Base-by-base conservation (phyloP, 92 coral and sea anemone species). In the Epizoanthus scotinus region DNA sequence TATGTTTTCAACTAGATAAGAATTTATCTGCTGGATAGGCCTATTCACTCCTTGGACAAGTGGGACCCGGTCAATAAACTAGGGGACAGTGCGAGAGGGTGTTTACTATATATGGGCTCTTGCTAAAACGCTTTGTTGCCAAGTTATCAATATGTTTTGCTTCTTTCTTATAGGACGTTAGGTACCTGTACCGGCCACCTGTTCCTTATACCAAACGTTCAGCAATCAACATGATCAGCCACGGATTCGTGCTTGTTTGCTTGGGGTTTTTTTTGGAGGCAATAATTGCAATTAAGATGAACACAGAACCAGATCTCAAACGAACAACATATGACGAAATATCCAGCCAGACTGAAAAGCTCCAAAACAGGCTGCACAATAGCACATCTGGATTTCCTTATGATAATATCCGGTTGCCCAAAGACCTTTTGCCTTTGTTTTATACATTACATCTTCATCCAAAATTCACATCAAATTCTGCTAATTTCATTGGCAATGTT, bases 401-500 rank as follows among this genome's bases (percentile, higher is more conserved):
- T 72, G 73, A 86, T 58, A 40, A 79, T 17, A 88, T 94, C 53
- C 92, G 98, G 17, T 77, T 94, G 28, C 98, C 98, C 8, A 86
- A 90, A 34, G 85, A 84, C 64, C 44, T 94, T 26, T 27, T 78
- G 49, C 98, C 98, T 21, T 17, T 86, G 6, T 89, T 83, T 31
- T 94, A 94, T 78, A 89, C 78, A 13, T 58, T 94, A 13, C 62
- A 74, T 34, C 67, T 94, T 9, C 85, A 90, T 47, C 98, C 98
- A 67, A 83, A 90, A n/a, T 86, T 94, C 71, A 77, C 79, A 27
- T 71, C 78, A 53, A 50, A 24, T 26, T 90, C 84, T 10, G 86
- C 91, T 49, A 83, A 84, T 50, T 94, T 90, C 53, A 49, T 42
- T 1, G 98, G 98, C 21, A 81, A 78, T 12, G 93, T 90, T 55